phyloP scores from a whole-genome alignment of 1,140 invertebrate genomes.

The Tigriopus japonicus region DNA sequence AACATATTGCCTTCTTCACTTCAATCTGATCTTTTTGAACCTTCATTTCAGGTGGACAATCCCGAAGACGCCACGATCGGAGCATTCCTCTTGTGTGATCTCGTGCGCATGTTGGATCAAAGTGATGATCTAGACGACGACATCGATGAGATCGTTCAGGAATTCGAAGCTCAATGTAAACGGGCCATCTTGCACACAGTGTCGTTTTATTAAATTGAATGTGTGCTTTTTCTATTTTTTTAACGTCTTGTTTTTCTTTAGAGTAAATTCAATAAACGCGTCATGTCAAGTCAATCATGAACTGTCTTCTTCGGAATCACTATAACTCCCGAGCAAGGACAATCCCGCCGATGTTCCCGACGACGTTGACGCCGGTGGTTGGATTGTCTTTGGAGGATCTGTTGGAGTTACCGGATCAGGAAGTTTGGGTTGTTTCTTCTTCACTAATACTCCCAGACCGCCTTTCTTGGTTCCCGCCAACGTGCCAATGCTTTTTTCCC shows the following conservation, averaged over 20 bases:
- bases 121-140: slow-evolving; percentile 93
- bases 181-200: slow-evolving; percentile 78
- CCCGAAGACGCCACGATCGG: slow-evolving; percentile 43
- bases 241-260: too few species aligned
- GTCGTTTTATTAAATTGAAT: slow-evolving; percentile 57
- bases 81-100: slow-evolving; percentile 36
- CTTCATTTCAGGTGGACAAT: slow-evolving; percentile 27
- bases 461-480: neutral
- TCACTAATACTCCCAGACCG: neutral
- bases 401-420: too few species aligned
- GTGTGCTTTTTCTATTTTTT: too few species aligned
- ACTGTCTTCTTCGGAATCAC: too few species aligned
- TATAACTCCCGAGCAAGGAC: too few species aligned
- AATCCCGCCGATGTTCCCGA: too few species aligned
- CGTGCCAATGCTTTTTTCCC: slow-evolving; percentile 6
- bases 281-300: too few species aligned
- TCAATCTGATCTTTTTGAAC: neutral
- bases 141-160: slow-evolving; percentile 86
- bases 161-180: slow-evolving; percentile 77
- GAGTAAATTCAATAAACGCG: too few species aligned
- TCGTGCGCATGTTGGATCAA: slow-evolving; percentile 45
- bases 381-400: too few species aligned
- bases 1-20: neutral
- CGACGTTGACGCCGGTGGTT: too few species aligned
- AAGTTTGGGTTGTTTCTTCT: neutral